phyloP scores from a whole-genome alignment of 1,140 invertebrate genomes.

The Chelonus insularis region DNA sequence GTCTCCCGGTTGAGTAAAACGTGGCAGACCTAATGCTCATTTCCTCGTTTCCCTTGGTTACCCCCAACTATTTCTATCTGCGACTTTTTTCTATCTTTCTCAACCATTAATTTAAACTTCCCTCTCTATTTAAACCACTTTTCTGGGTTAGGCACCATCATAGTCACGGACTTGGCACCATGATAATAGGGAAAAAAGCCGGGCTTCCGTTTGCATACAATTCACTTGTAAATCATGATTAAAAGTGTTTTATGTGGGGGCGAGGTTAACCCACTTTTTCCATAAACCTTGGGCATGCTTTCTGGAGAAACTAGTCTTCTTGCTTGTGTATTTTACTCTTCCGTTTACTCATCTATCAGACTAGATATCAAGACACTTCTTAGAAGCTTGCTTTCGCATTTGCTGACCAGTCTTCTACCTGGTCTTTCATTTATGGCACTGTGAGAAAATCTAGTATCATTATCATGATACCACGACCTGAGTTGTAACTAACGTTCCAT shows the following conservation, averaged over 20 bases:
- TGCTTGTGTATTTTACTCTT: conserved; percentile 4
- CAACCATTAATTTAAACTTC: conserved; percentile 14
- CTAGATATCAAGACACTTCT: no score
- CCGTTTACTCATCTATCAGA: no score
- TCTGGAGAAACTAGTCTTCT: neutral
- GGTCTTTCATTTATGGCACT: no score
- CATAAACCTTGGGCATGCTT: neutral
- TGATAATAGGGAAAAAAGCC: conserved; percentile 17
- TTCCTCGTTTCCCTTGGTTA: conserved; percentile 20
- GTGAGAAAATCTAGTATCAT: no score
- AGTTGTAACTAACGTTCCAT: no score
- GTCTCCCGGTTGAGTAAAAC: neutral
- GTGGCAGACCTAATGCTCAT: conserved; percentile 13
- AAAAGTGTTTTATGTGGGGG: neutral
- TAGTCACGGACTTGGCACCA: conserved; percentile 11
- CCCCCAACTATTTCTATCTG: conserved; percentile 4
- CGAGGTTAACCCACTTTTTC: conserved; percentile 1
- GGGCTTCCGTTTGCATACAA: conserved; percentile 23
- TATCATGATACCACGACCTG: no score
- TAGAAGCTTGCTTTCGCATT: no score
- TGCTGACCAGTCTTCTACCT: no score
- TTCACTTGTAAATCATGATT: conserved; percentile 20
- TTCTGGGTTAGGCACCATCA: conserved; percentile 3
- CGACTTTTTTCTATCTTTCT: conserved; percentile 6
- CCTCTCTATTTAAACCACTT: neutral